Evolutionary conservation across 2,797 vertebrate genomes (phyloP), one percentile per base, ranked within the genome.

Genomic region (Novumbra hubbsi): DNA sequence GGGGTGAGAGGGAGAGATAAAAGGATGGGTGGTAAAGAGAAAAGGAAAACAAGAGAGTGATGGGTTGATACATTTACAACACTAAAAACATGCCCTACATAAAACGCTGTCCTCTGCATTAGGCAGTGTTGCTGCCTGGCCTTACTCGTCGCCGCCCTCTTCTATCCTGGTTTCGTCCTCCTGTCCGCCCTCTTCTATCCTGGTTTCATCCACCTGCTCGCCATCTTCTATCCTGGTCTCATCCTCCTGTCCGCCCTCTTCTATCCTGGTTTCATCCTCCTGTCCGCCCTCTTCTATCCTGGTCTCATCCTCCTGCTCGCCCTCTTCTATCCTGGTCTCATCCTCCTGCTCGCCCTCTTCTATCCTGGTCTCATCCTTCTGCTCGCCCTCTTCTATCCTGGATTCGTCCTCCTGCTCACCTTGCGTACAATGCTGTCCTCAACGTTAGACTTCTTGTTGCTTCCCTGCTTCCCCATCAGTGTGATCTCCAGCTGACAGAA

Each of bases 401-500:
- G 90, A 91, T 48, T 92, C 96, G 80, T 97, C 82, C 78, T 49
- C 12, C 11, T 32, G n/a, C 94, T 89, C 90, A 97, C 97, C 95
- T 99, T 99, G 73, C 96, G 90, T 77, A 99, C 97, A 80, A 99
- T 98, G 90, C 97, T 98, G 88, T 99, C 97, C 89, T 98, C 97
- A 84, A 98, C 93, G 5, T 95, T 98, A 71, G 97, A 97, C 88
- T 99, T 99, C 91, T 98, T 93, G 93, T 96, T 98, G 92, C 95
- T 97, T 77, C 97, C 96, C 82, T 98, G 97, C 21, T 93, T 93
- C 45, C 93, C 93, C 93, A 94, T 94, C 73, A 94, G 84, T 0
- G 97, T 98, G 86, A 98, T 98, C 90, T 99, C 97, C 82, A 99
- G 83, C 79, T 99, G 97, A 84, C 97, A 99, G 88, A 99, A 99